Percentiles rank a stretch among this genome's conserved stretches.
phyloP scores from a whole-genome alignment of 2,113 vertebrate species.

The Psilopsiagon aymara region DNA sequence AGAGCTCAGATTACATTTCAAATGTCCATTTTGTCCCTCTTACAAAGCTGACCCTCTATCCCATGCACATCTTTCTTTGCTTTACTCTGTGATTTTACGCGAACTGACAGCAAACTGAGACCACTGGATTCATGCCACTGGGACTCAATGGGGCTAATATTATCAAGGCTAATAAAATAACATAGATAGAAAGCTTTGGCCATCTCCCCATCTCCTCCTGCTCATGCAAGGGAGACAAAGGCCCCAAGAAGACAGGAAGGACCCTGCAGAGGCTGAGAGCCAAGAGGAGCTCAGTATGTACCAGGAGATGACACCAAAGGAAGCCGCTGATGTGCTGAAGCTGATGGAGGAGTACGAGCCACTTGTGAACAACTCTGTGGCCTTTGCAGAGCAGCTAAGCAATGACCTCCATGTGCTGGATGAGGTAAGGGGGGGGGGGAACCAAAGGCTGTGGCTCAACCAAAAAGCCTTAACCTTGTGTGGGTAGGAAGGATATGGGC shows the following conservation, averaged over 20 bases:
- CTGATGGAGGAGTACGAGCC: constrained; percentile 53
- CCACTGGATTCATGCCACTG: accelerated
- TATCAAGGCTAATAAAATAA: neutral
- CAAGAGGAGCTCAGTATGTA: neutral
- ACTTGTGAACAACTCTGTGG: neutral
- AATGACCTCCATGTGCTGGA: constrained; percentile 23
- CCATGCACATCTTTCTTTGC: neutral
- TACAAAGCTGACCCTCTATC: neutral
- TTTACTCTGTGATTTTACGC: accelerated
- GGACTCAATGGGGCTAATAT: accelerated
- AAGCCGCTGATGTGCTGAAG: constrained; percentile 6
- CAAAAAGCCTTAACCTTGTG: neutral
- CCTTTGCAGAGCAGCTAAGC: constrained; percentile 48
- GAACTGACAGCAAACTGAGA: neutral
- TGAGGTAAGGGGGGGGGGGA: neutral
- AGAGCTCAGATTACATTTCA: neutral
- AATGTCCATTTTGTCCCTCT: neutral
- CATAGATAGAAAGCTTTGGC: neutral
- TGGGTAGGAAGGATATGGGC: neutral
- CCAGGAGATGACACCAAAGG: constrained; percentile 41
- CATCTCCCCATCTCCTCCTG: neutral
- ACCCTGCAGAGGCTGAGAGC: neutral
- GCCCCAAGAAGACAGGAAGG: neutral
- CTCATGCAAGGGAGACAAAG: neutral
- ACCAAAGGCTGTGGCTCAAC: neutral